These are phyloP conservation scores for Procambarus clarkii DNA, from an alignment of 1,140 invertebrate genomes.

Conservation along the genomic window DNA sequence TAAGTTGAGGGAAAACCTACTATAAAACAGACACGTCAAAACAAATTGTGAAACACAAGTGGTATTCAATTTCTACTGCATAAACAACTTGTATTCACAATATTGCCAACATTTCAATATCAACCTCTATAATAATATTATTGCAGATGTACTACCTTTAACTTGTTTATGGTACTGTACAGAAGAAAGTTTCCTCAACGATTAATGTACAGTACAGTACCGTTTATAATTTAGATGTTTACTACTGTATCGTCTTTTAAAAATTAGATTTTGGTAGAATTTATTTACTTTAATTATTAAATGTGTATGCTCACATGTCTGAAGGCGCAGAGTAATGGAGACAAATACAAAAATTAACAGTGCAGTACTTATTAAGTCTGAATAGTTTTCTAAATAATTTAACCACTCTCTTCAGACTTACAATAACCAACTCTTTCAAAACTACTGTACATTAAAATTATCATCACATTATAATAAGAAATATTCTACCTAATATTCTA, in stretches of 20 bases:
- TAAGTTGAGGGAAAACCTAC: neutral
- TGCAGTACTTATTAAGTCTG: no score
- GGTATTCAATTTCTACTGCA: neutral
- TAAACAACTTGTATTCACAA: neutral
- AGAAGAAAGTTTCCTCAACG: neutral
- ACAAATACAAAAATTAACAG: no score
- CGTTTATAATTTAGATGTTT: neutral
- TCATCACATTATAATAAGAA: no score
- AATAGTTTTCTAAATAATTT: no score
- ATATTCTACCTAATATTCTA: no score
- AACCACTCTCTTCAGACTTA: no score
- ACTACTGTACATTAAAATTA: no score
- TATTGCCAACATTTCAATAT: conserved; percentile 12
- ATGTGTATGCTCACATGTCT: no score
- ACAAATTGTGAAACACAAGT: neutral
- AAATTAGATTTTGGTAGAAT: no score
- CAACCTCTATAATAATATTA: neutral
- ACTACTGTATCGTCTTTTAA: neutral
- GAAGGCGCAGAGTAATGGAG: no score
- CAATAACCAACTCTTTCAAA: no score
- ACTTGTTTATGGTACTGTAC: neutral
- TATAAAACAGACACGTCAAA: neutral
- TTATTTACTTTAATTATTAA: no score
- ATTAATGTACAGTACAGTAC: neutral
- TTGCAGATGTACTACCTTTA: neutral